Conservation (phyloP, 2,888 invertebrate species). For the Alentia gelatinosa region DNA sequence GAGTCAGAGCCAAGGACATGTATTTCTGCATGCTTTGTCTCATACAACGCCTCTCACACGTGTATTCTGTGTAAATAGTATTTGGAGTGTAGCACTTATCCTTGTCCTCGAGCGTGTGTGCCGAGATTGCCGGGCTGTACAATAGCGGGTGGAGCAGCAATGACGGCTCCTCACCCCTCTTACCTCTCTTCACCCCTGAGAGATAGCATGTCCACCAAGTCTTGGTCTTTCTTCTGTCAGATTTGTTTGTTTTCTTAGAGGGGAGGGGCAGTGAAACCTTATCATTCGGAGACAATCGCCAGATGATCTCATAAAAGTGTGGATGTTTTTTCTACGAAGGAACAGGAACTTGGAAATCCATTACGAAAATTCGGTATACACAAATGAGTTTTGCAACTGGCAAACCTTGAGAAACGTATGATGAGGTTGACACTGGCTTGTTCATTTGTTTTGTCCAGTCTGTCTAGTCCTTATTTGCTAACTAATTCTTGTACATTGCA, state of each 20-base stretch:
- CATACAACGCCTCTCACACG: not conserved
- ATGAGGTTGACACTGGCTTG: conserved; percentile 35
- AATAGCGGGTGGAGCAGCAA: not conserved
- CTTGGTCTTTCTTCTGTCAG: conserved; percentile 5
- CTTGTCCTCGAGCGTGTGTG: conserved; percentile 1
- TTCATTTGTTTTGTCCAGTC: conserved; percentile 44
- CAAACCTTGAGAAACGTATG: not conserved
- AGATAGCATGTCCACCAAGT: conserved; percentile 9
- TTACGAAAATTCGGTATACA: not conserved
- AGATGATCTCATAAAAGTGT: not conserved
- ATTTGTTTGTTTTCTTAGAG: conserved; percentile 5
- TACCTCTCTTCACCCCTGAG: not conserved
- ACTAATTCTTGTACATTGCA: conserved; percentile 52
- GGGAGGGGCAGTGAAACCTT: conserved; percentile 22
- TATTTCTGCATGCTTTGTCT: conserved; percentile 8
- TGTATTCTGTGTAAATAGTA: not conserved
- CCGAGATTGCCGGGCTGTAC: not conserved
- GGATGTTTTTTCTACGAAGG: no score
- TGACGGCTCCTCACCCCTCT: not conserved
- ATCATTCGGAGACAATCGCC: not conserved
- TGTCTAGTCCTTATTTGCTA: conserved; percentile 40
- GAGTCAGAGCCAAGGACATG: conserved; percentile 17
- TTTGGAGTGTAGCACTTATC: conserved; percentile 17
- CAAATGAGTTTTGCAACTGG: not conserved
- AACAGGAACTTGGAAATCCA: no score